Percentiles rank a stretch among this genome's conserved stretches.
Conservation (phyloP, 35 echinoderm and acorn worm species). For the Nesometra sesokonis region DNA sequence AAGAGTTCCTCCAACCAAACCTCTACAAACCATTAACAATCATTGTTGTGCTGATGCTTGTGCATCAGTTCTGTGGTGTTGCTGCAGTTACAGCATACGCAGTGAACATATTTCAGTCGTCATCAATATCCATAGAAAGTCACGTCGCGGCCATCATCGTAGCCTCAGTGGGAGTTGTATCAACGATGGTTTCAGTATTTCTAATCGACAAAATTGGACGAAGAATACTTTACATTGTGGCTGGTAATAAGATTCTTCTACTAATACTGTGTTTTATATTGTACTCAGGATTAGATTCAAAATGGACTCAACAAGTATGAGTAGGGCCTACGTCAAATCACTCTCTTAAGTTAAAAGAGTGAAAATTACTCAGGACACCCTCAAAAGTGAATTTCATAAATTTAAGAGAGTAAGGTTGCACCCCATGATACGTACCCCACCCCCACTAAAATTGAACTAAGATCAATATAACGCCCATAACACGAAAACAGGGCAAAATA, state of each 20-base stretch:
- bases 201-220: slow-evolving; percentile 73
- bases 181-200: slow-evolving; percentile 42
- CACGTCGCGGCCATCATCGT: slow-evolving; percentile 64
- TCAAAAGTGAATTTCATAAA: too few species aligned
- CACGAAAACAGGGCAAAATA: too few species aligned
- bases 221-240: slow-evolving; percentile 44
- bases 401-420: too few species aligned
- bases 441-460: too few species aligned
- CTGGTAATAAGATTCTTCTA: slow-evolving; percentile 20
- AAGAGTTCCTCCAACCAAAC: slow-evolving; percentile 42
- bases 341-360: too few species aligned
- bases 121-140: slow-evolving; percentile 17
- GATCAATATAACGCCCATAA: too few species aligned
- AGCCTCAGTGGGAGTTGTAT: slow-evolving; percentile 51
- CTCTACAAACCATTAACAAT: slow-evolving; percentile 63
- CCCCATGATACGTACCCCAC: too few species aligned
- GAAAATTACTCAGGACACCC: too few species aligned
- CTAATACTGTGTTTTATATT: too few species aligned
- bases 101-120: slow-evolving; percentile 52
- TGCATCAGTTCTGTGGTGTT: slow-evolving; percentile 96
- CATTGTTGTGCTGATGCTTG: slow-evolving; percentile 64
- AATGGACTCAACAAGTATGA: too few species aligned
- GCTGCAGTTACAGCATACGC: slow-evolving; percentile 87
- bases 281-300: too few species aligned
- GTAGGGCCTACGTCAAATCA: too few species aligned